phyloP scores from a whole-genome alignment of 2,797 vertebrate genomes.

The Lindbergichthys nudifrons region DNA sequence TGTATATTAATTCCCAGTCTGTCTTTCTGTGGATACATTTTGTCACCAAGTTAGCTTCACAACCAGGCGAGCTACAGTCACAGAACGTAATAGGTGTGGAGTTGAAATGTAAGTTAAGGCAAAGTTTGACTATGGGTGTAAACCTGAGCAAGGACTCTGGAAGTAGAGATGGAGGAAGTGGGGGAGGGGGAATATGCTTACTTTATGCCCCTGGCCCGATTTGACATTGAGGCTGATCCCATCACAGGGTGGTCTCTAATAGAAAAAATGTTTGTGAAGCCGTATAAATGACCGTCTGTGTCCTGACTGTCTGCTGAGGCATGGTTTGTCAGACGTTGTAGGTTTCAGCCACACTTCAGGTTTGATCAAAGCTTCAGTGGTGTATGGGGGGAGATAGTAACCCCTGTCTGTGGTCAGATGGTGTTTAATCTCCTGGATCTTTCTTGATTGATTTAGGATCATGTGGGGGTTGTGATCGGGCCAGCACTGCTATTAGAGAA shows the following conservation, averaged over 20 bases:
- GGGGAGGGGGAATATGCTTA: too few relatives aligned
- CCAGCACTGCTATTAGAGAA: not conserved
- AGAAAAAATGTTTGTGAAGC: not conserved
- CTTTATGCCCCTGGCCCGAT: too few relatives aligned
- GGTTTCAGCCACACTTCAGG: not conserved
- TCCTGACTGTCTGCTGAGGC: not conserved
- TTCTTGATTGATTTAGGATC: not conserved
- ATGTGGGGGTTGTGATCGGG: slow-evolving; percentile 1
- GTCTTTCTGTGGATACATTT: too few relatives aligned
- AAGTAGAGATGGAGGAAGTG: too few relatives aligned
- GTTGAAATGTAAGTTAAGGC: too few relatives aligned
- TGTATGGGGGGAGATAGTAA: not conserved
- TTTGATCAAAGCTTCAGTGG: not conserved
- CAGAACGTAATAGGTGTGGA: too few relatives aligned
- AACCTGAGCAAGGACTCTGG: too few relatives aligned
- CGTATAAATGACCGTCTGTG: not conserved
- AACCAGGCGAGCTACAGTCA: too few relatives aligned
- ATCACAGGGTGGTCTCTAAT: too few relatives aligned
- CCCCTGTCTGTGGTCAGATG: not conserved
- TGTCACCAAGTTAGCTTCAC: too few relatives aligned
- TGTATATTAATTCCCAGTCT: not conserved
- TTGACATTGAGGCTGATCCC: too few relatives aligned
- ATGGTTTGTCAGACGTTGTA: not conserved
- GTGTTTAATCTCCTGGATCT: not conserved
- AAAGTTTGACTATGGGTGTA: too few relatives aligned